A percentile compares a stretch with the other conserved stretches of the same genome.
These are phyloP conservation scores for Cylindroiulus punctatus DNA, from an alignment of 2,888 invertebrate genomes.

Conservation along the genomic window DNA sequence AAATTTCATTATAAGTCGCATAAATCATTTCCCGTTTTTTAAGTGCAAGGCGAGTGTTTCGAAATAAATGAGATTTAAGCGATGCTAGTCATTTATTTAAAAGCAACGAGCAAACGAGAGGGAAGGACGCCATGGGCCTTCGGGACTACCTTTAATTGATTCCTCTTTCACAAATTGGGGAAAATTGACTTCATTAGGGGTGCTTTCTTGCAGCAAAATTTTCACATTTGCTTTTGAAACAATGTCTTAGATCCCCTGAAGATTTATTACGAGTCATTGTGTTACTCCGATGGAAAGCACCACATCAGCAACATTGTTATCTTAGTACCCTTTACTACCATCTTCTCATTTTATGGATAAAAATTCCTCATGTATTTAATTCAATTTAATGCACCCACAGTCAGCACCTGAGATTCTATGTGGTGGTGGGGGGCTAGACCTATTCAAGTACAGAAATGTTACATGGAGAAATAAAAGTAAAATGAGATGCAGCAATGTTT, in stretches of 20 bases:
- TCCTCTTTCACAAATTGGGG: conserved; percentile 22
- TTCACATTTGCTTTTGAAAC: not conserved
- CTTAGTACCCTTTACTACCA: not conserved
- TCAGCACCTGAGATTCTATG: no score
- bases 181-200: conserved; percentile 3
- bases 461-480: no score
- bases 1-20: conserved; percentile 38
- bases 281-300: not conserved
- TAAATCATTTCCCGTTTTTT: conserved; percentile 27
- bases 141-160: conserved; percentile 35
- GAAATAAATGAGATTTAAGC: conserved; percentile 40
- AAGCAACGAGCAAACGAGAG: not conserved
- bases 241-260: not conserved
- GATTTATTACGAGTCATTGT: not conserved
- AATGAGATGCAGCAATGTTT: no score
- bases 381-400: no score
- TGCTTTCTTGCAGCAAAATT: not conserved
- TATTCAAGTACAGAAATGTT: no score
- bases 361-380: not conserved
- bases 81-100: conserved; percentile 27
- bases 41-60: not conserved
- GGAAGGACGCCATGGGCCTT: not conserved
- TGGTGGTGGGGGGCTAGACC: no score
- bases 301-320: not conserved
- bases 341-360: not conserved